A percentile compares a stretch with the other conserved stretches of the same genome.
These are phyloP conservation scores for Bombus waltoni DNA, from an alignment of 1,140 invertebrate species.

Conservation along the genomic window DNA sequence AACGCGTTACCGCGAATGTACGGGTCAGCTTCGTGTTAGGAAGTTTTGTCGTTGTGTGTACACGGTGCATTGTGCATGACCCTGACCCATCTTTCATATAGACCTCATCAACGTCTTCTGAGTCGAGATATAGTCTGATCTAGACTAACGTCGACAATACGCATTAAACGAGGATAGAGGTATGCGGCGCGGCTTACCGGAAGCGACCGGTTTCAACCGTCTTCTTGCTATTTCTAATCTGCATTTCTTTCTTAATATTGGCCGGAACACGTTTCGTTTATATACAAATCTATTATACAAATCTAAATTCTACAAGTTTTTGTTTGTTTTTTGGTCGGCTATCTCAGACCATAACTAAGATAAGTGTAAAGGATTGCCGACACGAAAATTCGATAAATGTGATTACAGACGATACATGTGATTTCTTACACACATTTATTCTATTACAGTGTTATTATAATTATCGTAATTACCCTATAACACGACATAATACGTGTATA, in stretches of 20 bases:
- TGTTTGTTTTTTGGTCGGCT: neutral
- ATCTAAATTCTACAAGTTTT: neutral
- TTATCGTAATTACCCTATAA: neutral
- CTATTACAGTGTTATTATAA: neutral
- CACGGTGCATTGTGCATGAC: slow-evolving; percentile 71
- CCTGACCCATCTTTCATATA: slow-evolving; percentile 77
- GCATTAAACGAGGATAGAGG: slow-evolving; percentile 50
- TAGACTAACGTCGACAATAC: slow-evolving; percentile 47
- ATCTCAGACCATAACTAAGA: neutral
- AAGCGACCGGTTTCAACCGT: slow-evolving; percentile 57
- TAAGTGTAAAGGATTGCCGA: neutral
- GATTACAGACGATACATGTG: too few relatives aligned
- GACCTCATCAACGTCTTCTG: slow-evolving; percentile 73
- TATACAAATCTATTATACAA: neutral
- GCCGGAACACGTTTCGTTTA: neutral
- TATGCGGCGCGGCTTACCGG: slow-evolving; percentile 41
- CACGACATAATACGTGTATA: neutral
- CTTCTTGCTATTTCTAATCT: slow-evolving; percentile 26
- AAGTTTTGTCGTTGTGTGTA: slow-evolving; percentile 71
- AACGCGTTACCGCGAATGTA: neutral
- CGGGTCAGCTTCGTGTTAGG: slow-evolving; percentile 13
- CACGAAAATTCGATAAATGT: neutral
- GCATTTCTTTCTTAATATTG: too few relatives aligned
- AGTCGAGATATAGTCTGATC: slow-evolving; percentile 71
- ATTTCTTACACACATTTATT: neutral